Base-by-base conservation (phyloP, 2,113 vertebrate genomes). In the Clarias macrocephalus region DNA sequence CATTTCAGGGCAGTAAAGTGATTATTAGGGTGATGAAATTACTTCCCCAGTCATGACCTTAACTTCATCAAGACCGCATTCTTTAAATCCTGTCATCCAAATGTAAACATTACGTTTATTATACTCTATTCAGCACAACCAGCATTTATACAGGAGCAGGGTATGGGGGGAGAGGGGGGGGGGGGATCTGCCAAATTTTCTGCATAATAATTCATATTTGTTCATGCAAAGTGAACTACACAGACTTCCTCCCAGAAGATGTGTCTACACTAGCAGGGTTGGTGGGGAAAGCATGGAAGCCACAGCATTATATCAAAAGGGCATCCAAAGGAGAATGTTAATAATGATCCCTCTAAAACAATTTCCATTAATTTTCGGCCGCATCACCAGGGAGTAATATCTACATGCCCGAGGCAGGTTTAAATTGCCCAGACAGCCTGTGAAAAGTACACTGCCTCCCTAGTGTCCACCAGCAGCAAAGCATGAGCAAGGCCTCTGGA, bases 351-450 rank as follows among this genome's bases (percentile, higher is more conserved):
- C 94, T 92, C 94, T 94, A 94, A 96, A 96, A 95, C 94, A 96
- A 95, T 95, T 96, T 95, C 93, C 94, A 95, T 95, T 96, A 94
- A 96, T 95, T 96, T 94, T 95, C 92, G 93, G 92, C 92, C 91
- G 87, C 93, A 91, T 93, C 95, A 63, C 92, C 89, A 15, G 95
- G 94, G 95, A 96, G 92, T 94, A 94, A 95, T 95, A 95, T 95
- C 94, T 93, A 94, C 95, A 94, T 92, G 95, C 95, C 94, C 84
- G 89, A 93, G 94, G 95, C 95, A 94, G 93, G 93, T 95, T 96
- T 95, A 95, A 96, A 95, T 96, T 96, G 93, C 94, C 94, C 91
- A 93, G 92, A 92, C 93, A 94, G 94, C 92, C 92, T 92, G 93
- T 91, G 91, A 93, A 91, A 86, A 92, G 88, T 93, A 91, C 91